Conservation (phyloP, 2,888 invertebrate species). For the Ligdia adustata region DNA sequence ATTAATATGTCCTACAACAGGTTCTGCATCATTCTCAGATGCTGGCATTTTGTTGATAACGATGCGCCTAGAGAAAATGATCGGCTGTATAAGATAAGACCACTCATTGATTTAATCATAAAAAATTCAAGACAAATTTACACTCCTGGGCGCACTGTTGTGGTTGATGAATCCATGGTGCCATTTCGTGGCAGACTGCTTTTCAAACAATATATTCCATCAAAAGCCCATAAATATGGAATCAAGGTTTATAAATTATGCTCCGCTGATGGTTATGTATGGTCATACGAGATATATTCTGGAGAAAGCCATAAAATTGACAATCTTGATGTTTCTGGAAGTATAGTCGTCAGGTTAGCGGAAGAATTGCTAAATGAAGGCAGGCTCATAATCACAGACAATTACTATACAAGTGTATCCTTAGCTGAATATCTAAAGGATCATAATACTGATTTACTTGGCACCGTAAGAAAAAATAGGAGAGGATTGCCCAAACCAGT, state of each 20-base stretch:
- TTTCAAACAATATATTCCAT: conserved; percentile 2
- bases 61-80: not conserved
- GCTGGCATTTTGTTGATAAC: conserved; percentile 3
- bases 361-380: conserved; percentile 28
- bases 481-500: conserved; percentile 29
- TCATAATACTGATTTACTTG: conserved; percentile 28
- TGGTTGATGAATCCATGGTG: conserved; percentile 5
- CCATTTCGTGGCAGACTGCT: conserved; percentile 1
- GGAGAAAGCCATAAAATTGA: conserved; percentile 25
- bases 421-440: conserved; percentile 25
- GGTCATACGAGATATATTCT: conserved; percentile 30
- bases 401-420: conserved; percentile 31
- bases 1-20: conserved; percentile 3
- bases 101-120: not conserved
- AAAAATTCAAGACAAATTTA: not conserved
- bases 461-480: conserved; percentile 28
- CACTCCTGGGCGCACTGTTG: not conserved
- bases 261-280: conserved; percentile 22
- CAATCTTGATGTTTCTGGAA: conserved; percentile 28
- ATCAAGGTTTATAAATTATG: conserved; percentile 4
- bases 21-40: conserved; percentile 1
- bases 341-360: conserved; percentile 21
- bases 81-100: not conserved
- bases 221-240: conserved; percentile 6
- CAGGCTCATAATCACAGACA: conserved; percentile 30